Base-by-base conservation (phyloP, 2,113 vertebrate genomes). In the Cinclus cinclus region DNA sequence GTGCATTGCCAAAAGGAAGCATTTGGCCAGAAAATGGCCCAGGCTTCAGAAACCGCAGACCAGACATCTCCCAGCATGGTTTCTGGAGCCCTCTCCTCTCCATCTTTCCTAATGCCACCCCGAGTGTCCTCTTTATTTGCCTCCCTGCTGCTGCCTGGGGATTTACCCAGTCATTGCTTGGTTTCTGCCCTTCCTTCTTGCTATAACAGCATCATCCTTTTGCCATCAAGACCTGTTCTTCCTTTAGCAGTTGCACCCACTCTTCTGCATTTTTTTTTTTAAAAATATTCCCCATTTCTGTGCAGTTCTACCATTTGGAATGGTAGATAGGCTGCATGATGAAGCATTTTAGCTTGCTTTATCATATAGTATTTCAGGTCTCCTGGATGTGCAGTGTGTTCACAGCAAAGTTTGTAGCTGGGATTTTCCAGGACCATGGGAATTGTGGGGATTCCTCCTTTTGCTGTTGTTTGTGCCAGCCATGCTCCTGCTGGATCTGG, bases 221-320 rank as follows among this genome's bases (percentile, higher is more conserved):
- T 27, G 11, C 37, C 23, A 7, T 55, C 67, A 49, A 47, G 65
- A 50, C 16, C 44, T 71, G 42, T 28, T 59, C 20, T 69, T 77
- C n/a, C 20, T 71, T 71, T 27, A 55, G 44, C 2, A 0, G 3
- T 35, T 86, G 18, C 39, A 73, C 9, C 7, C 53, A 7, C 11
- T 59, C 27, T 41, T n/a, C 15, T 41, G 8, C 35, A 13, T 0
- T 0, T 37, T 74, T 70, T 50, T 58, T 79, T 0, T 37, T 37
- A 37, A 37, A 1, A 58, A 31, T 79, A 58, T 39, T 87, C 24
- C 13, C 13, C 18, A 8, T 46, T 82, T 67, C 50, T 58, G 31
- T 55, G 41, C 22, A 49, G 65, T 52, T 67, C 21, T n/a, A 1
- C 13, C 8, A 1, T 75, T 18, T 71, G 56, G 23, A 59, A 53